These are phyloP conservation scores for Melikaiella ostensackeni DNA, from an alignment of 2,888 invertebrate genomes.

Conservation along the genomic window DNA sequence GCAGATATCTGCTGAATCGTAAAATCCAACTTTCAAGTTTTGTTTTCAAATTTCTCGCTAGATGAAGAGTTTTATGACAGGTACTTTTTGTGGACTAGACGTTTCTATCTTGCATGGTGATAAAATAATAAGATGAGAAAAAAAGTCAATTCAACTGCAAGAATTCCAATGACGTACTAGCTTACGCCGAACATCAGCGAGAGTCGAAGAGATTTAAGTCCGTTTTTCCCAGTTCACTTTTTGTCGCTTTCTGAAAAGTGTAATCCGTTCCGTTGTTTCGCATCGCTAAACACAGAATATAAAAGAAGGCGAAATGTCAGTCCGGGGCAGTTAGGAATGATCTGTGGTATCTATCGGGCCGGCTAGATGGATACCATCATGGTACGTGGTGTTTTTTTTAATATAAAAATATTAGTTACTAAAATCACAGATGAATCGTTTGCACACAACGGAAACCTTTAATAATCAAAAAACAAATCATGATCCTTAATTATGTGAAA, in stretches of 20 bases:
- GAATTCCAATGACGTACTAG: conserved; percentile 59
- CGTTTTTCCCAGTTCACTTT: conserved; percentile 70
- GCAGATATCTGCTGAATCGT: too few relatives aligned
- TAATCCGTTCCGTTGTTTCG: conserved; percentile 70
- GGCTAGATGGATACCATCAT: conserved; percentile 65
- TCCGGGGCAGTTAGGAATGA: conserved; percentile 69
- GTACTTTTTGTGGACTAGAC: neutral
- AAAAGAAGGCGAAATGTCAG: conserved; percentile 68
- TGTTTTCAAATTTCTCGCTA: too few relatives aligned
- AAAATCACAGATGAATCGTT: neutral
- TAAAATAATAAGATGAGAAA: conserved; percentile 21
- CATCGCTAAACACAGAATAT: conserved; percentile 73
- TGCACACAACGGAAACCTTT: too few relatives aligned
- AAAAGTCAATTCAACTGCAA: conserved; percentile 39
- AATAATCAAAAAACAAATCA: too few relatives aligned
- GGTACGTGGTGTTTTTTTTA: conserved; percentile 65
- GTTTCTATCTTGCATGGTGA: neutral
- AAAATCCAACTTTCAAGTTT: too few relatives aligned
- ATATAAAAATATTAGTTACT: neutral
- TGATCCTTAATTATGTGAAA: too few relatives aligned
- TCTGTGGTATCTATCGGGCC: conserved; percentile 65
- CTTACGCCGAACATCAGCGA: conserved; percentile 59
- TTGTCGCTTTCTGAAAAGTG: conserved; percentile 74
- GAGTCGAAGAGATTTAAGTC: conserved; percentile 66
- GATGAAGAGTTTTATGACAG: conserved; percentile 1